Base-by-base conservation (phyloP, 2,888 invertebrate species). In the Caenorhabditis becei region DNA sequence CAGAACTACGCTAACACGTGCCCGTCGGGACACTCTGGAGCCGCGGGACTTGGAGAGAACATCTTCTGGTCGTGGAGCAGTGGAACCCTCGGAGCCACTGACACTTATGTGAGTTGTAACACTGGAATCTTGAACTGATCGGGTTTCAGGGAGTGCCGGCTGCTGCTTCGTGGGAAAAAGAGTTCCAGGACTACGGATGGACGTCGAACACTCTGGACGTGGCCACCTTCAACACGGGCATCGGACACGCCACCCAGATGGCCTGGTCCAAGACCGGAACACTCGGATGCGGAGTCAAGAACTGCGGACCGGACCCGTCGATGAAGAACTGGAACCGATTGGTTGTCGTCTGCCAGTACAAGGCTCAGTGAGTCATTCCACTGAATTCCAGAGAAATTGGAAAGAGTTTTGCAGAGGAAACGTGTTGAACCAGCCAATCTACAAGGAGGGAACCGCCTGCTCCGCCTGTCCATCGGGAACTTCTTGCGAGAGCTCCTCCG, bases 201-300 rank as follows among this genome's bases (percentile, higher is more conserved):
- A 24, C 18, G 20, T 49, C 35, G 5, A 65, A 49, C 16, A 58
- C 20, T 4, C 28, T 71, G 8, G 70, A 62, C 18, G 24, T 49
- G 63, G 24, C n/a, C 28, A 20, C 63, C 7, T 66, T 70, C 47
- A 69, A 75, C 28, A 51, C 71, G 37, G 74, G 72, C 35, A 67
- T 82, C 11, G 82, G 78, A 18, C 78, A 82, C 47, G 78, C 82
- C 20, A 78, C 79, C 2, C 82, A 79, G 69, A 74, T 78, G 72
- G 81, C 75, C n/a, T 80, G 77, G 80, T 65, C 63, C 16, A 65
- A 47, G 32, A 66, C 75, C 1, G 56, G 35, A 24, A 58, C 56
- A 18, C 54, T 82, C 41, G 82, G 82, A 26, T 82, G 82, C 54
- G 78, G 82, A 61, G 70, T 61, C 10, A 70, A 70, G 49, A 61